These are phyloP conservation scores for Hedychridium roseum DNA, from an alignment of 2,888 invertebrate species.

Conservation along the genomic window DNA sequence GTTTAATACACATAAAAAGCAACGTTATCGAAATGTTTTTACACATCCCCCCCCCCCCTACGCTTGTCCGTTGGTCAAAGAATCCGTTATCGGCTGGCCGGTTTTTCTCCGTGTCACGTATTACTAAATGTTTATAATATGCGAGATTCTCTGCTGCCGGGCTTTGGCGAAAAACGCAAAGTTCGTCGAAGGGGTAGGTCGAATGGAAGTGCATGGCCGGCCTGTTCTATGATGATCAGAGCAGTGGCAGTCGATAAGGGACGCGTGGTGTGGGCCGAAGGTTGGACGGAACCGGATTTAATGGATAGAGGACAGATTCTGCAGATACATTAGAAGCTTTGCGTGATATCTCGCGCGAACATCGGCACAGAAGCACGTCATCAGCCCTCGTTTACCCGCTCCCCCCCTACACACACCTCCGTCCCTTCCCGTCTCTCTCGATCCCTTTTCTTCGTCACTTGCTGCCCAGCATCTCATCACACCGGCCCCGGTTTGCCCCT, in stretches of 20 bases:
- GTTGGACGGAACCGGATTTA: constrained; percentile 51
- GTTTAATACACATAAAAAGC: no score
- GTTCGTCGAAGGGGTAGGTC: constrained; percentile 29
- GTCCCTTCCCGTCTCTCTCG: constrained; percentile 20
- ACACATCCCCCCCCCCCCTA: no score
- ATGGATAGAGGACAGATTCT: constrained; percentile 56
- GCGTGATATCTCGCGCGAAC: constrained; percentile 49
- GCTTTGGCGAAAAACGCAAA: constrained; percentile 14
- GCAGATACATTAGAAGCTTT: constrained; percentile 55
- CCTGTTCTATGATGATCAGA: constrained; percentile 26
- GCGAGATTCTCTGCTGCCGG: no score
- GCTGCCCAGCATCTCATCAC: constrained; percentile 16
- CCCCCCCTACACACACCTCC: constrained; percentile 24
- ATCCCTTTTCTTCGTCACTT: constrained; percentile 27
- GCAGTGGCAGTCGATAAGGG: constrained; percentile 41
- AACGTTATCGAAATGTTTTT: no score
- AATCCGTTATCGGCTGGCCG: no score
- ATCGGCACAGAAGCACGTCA: constrained; percentile 56
- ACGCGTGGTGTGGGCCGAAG: constrained; percentile 23
- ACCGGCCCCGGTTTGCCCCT: constrained; percentile 8
- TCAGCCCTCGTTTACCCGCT: constrained; percentile 32
- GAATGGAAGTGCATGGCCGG: constrained; percentile 12
- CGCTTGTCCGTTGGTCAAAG: no score
- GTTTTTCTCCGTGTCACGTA: no score
- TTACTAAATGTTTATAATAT: no score